Base-by-base conservation (phyloP, 2,113 vertebrate genomes). In the Dasyprocta punctata region DNA sequence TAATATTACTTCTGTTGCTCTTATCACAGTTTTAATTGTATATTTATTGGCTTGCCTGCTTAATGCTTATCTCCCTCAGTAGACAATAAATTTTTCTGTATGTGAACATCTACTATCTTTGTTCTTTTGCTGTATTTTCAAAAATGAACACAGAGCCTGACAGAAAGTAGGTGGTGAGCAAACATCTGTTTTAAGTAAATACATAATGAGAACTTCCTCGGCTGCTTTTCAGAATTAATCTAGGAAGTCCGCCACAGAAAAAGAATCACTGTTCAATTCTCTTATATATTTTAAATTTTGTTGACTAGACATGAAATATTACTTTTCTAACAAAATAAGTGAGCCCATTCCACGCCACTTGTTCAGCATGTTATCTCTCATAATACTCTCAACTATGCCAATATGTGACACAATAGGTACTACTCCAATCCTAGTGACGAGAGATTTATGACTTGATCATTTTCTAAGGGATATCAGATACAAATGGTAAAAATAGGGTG, bases 131-230 rank as follows among this genome's bases (percentile, higher is more conserved):
- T 44, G 5, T 87, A 56, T 81, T 49, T 77, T 87, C 17, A 54
- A 63, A 3, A 75, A 58, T 28, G 86, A 84, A 69, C 14, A 83
- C 26, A 81, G 82, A 33, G 10, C 67, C 38, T 69, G 49, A 6
- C 54, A 54, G 69, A 63, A 92, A 93, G 41, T 24, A 81, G 13
- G 19, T 20, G 6, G 36, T 54, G 84, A 93, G 67, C 41, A 94
- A 89, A 93, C 60, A 75, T 73, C 93, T 86, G 20, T 80, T 93
- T 92, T 73, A 89, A 84, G 67, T 84, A 90, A 96, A 87, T 41
- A 78, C 14, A 71, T 28, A 36, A 87, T 56, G 33, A 86, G 47
- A 20, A 33, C 54, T 92, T 94, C n/a, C 63, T 52, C 10, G 56
- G 60, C 44, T 92, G 12, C 38, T 93, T 93, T 41, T 38, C 38